These are phyloP conservation scores for Sphyrna mokarran DNA, from an alignment of 2,113 vertebrate genomes.

Conservation along the genomic window DNA sequence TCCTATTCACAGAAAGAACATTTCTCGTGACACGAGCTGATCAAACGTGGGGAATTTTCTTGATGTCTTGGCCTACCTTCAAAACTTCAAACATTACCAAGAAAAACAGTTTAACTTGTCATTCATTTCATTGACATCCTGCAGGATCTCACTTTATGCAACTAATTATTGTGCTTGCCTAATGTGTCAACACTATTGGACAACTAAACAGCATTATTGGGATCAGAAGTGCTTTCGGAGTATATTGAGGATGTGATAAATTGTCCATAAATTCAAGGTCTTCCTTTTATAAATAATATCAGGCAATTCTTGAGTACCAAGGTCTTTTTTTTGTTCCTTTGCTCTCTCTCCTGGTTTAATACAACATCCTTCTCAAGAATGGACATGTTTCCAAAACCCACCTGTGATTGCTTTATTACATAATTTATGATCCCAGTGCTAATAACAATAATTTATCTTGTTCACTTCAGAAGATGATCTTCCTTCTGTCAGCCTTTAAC, in stretches of 20 bases:
- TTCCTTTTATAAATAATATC: not conserved
- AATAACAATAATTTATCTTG: not conserved
- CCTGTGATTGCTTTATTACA: conserved; percentile 3
- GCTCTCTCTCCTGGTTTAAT: not conserved
- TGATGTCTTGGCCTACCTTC: not conserved
- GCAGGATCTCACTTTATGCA: not conserved
- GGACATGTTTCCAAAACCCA: not conserved
- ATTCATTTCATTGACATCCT: not conserved
- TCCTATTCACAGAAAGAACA: no score
- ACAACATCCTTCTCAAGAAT: not conserved
- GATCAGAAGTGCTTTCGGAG: not conserved
- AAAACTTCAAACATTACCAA: not conserved
- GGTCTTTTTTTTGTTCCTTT: not conserved
- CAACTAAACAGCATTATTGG: not conserved
- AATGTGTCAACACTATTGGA: no score
- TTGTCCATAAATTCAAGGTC: not conserved
- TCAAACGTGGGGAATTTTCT: not conserved
- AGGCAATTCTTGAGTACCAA: not conserved
- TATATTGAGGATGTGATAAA: not conserved
- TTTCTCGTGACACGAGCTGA: not conserved
- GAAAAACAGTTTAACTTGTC: not conserved
- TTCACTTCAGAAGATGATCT: not conserved
- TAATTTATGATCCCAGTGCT: not conserved
- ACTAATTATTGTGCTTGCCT: not conserved
- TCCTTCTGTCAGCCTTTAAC: not conserved